phyloP scores from a whole-genome alignment of 2,888 invertebrate species.

The Hydriomena furcata region DNA sequence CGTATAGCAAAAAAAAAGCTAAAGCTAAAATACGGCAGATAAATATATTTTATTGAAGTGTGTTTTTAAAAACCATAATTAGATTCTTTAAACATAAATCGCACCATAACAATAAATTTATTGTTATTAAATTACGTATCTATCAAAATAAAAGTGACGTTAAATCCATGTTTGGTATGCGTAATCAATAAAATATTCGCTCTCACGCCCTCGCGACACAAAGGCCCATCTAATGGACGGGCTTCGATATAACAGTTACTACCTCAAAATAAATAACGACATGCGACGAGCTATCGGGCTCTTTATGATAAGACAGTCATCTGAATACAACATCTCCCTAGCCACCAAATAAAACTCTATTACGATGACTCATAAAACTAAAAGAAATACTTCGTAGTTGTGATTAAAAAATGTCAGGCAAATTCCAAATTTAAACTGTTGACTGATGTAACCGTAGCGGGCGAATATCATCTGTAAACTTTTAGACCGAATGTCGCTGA shows the following conservation, averaged over 20 bases:
- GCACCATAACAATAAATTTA: conserved; percentile 30
- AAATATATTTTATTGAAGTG: no score
- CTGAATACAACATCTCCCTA: conserved; percentile 18
- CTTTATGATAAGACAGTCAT: conserved; percentile 50
- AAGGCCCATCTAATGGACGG: conserved; percentile 53
- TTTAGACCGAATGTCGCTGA: conserved; percentile 46
- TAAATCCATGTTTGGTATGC: conserved; percentile 40
- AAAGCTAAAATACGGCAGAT: no score
- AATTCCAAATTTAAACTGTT: no score
- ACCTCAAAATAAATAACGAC: conserved; percentile 61
- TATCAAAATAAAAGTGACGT: conserved; percentile 37
- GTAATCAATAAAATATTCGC: conserved; percentile 51
- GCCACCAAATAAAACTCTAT: conserved; percentile 18
- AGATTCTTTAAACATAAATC: conserved; percentile 23
- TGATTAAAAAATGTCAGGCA: no score
- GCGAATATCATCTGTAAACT: no score
- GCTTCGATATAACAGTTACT: conserved; percentile 66
- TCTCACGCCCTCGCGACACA: conserved; percentile 55
- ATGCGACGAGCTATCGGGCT: conserved; percentile 47
- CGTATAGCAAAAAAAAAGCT: no score
- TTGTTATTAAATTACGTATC: conserved; percentile 32
- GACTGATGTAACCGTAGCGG: no score
- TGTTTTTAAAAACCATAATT: conserved; percentile 5
- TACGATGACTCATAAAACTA: conserved; percentile 13
- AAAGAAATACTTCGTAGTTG: no score